These are phyloP conservation scores for Lindbergichthys nudifrons DNA, from an alignment of 2,797 vertebrate species.

Conservation along the genomic window DNA sequence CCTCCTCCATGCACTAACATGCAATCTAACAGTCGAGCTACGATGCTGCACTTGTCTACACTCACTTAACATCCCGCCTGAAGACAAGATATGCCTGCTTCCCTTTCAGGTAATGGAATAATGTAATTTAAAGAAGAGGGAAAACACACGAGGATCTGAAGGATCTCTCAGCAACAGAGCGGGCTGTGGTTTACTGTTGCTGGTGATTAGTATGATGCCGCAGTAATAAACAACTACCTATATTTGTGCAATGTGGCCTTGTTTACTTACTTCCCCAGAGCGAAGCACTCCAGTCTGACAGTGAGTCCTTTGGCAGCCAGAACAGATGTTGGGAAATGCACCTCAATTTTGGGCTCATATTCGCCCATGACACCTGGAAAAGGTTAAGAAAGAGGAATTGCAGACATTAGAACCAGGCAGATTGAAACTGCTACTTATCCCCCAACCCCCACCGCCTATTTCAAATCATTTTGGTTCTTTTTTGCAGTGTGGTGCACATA, in stretches of 20 bases:
- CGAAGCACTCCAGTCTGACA: conserved; percentile 96
- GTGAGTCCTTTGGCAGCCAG: conserved; percentile 93
- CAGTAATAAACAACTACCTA: conserved; percentile 46
- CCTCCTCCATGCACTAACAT: conserved; percentile 69
- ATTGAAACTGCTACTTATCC: conserved; percentile 41
- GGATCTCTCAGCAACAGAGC: conserved; percentile 45
- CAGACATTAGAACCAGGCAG: conserved; percentile 50
- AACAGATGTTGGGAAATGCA: conserved; percentile 93
- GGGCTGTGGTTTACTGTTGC: conserved; percentile 33
- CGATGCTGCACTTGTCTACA: conserved; percentile 65
- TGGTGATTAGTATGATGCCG: conserved; percentile 53
- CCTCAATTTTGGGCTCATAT: conserved; percentile 99
- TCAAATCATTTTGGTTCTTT: conserved; percentile 34
- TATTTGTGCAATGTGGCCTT: conserved; percentile 54
- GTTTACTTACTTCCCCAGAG: conserved; percentile 97
- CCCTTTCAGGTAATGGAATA: conserved; percentile 76
- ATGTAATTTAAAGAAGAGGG: conserved; percentile 66
- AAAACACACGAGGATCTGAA: conserved; percentile 56
- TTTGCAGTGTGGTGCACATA: conserved; percentile 12
- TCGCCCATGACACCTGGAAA: conserved; percentile 95
- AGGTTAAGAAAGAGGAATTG: conserved; percentile 79
- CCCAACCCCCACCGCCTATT: conserved; percentile 15
- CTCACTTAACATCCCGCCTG: conserved; percentile 77
- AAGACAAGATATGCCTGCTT: conserved; percentile 70
- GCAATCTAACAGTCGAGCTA: conserved; percentile 68